Conservation (phyloP, 2,113 vertebrate species). For the Procavia capensis region DNA sequence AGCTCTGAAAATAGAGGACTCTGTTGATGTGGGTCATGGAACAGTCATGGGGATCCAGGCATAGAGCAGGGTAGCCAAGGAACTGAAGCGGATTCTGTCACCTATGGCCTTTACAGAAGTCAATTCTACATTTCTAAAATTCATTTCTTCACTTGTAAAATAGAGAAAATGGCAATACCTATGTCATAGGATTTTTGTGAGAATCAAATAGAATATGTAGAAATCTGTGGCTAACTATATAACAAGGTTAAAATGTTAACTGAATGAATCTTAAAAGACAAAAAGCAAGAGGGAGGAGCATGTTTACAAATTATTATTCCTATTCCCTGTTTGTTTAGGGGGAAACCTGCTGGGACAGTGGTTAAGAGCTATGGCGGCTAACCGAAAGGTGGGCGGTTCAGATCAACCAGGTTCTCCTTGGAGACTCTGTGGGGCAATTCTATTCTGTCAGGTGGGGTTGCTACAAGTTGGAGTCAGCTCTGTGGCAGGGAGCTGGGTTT, state of each 20-base stretch:
- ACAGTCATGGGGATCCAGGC: neutral
- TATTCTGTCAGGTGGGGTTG: no score
- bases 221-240: neutral
- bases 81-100: neutral
- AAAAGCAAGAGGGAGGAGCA: neutral
- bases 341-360: no score
- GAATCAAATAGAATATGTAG: neutral
- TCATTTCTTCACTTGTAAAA: neutral
- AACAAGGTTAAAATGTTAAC: neutral
- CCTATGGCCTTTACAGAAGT: neutral
- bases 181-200: neutral
- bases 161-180: neutral
- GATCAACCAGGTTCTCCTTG: no score
- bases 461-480: no score
- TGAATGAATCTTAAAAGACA: neutral
- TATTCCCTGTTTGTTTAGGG: no score
- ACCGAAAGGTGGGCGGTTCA: no score
- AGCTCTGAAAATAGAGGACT: neutral
- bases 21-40: neutral
- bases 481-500: no score
- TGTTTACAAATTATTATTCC: neutral
- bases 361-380: no score
- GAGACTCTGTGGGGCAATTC: no score
- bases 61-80: no score
- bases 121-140: neutral